phyloP scores from a whole-genome alignment of 2,888 invertebrate genomes.

The Bugula neritina region DNA sequence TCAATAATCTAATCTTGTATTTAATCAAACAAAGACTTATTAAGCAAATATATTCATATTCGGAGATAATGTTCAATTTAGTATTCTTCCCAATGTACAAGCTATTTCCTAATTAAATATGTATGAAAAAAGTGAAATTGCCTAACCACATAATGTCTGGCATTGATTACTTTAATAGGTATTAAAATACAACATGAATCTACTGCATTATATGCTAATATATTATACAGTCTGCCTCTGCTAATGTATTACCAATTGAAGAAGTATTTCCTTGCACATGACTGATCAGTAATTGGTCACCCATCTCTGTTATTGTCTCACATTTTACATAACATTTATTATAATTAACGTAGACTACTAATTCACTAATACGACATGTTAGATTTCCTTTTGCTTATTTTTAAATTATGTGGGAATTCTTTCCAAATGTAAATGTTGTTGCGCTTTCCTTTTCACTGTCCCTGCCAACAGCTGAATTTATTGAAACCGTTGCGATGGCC shows the following conservation, averaged over 20 bases:
- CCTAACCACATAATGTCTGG: background rate
- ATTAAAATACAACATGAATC: background rate
- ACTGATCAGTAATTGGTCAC: background rate
- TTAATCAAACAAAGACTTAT: conserved; percentile 22
- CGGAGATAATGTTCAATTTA: background rate
- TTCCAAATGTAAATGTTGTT: too few relatives aligned
- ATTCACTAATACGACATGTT: too few relatives aligned
- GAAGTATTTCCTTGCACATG: background rate
- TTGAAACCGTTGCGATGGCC: too few relatives aligned
- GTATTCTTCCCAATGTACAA: background rate
- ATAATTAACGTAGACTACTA: too few relatives aligned
- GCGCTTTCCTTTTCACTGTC: too few relatives aligned
- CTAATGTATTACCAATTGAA: too few relatives aligned
- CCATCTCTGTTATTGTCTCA: too few relatives aligned
- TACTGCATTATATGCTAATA: background rate
- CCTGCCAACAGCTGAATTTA: too few relatives aligned
- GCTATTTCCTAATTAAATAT: conserved; percentile 26
- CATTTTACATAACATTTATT: background rate
- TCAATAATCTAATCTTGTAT: background rate
- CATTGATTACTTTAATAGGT: background rate
- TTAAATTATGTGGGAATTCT: too few relatives aligned
- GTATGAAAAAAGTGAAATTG: conserved; percentile 17
- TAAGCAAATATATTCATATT: conserved; percentile 25
- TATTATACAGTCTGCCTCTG: background rate
- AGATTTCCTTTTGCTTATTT: too few relatives aligned